A percentile compares a stretch with the other conserved stretches of the same genome.
phyloP scores from a whole-genome alignment of 2,888 invertebrate species.

The Hybos culiciformis region DNA sequence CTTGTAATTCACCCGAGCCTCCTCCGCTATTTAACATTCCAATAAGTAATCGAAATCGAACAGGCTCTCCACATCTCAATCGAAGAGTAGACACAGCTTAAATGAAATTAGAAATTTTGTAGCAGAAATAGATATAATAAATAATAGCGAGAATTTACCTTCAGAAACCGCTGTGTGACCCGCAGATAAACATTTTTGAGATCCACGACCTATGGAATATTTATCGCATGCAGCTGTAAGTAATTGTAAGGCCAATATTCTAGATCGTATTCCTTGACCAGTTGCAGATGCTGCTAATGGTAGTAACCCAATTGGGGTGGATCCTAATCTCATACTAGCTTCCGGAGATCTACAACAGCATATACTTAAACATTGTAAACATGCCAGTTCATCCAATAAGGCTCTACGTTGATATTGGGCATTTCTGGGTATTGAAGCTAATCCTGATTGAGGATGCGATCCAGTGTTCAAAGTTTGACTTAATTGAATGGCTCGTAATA shows the following conservation, averaged over 20 bases:
- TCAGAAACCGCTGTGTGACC: conserved; percentile 82
- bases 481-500: conserved; percentile 72
- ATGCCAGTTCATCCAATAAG: conserved; percentile 74
- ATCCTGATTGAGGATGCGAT: conserved; percentile 22
- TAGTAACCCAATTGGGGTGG: conserved; percentile 68
- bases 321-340: conserved; percentile 59
- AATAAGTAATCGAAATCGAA: conserved; percentile 78
- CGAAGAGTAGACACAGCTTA: conserved; percentile 80
- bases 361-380: conserved; percentile 72
- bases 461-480: conserved; percentile 51
- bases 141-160: too few species aligned
- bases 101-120: too few species aligned
- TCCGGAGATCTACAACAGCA: conserved; percentile 69
- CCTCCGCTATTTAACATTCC: conserved; percentile 75
- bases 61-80: conserved; percentile 80
- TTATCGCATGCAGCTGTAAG: conserved; percentile 68
- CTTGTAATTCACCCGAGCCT: conserved; percentile 57
- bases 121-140: too few species aligned
- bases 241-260: conserved; percentile 75
- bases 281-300: conserved; percentile 77
- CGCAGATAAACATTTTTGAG: conserved; percentile 39
- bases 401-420: conserved; percentile 59
- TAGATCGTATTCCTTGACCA: conserved; percentile 72
- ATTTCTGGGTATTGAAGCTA: conserved; percentile 37
- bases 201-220: conserved; percentile 30